These are phyloP conservation scores for Oryzias melastigma DNA, from an alignment of 2,113 vertebrate species.

Conservation along the genomic window DNA sequence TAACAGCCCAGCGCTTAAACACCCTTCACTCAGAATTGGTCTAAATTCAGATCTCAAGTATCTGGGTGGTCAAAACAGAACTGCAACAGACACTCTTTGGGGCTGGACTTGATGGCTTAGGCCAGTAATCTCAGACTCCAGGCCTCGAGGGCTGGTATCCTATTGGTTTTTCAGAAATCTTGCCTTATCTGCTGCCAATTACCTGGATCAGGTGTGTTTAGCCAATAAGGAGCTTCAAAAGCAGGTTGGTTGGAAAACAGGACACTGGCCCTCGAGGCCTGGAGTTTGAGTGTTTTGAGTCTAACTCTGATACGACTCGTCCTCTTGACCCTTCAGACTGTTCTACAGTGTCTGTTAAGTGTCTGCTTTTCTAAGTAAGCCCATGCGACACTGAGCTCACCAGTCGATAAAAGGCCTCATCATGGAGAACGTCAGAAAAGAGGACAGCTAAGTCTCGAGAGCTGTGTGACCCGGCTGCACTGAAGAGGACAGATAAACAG, in stretches of 20 bases:
- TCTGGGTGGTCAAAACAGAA: neutral
- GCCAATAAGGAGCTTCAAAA: too few relatives aligned
- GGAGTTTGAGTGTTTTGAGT: slow-evolving; percentile 33
- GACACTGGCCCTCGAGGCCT: too few relatives aligned
- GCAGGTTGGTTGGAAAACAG: too few relatives aligned
- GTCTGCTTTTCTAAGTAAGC: slow-evolving; percentile 6
- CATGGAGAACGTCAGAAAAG: slow-evolving; percentile 15
- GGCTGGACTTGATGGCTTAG: neutral
- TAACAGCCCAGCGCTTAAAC: slow-evolving; percentile 1
- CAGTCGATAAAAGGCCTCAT: slow-evolving; percentile 28
- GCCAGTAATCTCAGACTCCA: neutral
- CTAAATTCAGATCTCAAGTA: neutral
- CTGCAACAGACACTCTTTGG: too few relatives aligned
- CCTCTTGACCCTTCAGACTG: slow-evolving; percentile 32
- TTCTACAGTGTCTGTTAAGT: neutral
- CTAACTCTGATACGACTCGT: slow-evolving; percentile 8
- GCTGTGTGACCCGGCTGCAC: slow-evolving; percentile 8
- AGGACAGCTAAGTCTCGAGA: slow-evolving; percentile 58
- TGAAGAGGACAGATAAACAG: slow-evolving; percentile 22
- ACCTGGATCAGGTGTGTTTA: too few relatives aligned
- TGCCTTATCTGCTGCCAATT: too few relatives aligned
- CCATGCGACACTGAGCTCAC: slow-evolving; percentile 8
- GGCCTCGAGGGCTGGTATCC: too few relatives aligned
- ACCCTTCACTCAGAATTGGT: neutral
- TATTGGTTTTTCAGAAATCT: too few relatives aligned